Evolutionary conservation across 2,797 vertebrate genomes (phyloP), one percentile per base, ranked within the genome.

Genomic region (Labeo calbasu): DNA sequence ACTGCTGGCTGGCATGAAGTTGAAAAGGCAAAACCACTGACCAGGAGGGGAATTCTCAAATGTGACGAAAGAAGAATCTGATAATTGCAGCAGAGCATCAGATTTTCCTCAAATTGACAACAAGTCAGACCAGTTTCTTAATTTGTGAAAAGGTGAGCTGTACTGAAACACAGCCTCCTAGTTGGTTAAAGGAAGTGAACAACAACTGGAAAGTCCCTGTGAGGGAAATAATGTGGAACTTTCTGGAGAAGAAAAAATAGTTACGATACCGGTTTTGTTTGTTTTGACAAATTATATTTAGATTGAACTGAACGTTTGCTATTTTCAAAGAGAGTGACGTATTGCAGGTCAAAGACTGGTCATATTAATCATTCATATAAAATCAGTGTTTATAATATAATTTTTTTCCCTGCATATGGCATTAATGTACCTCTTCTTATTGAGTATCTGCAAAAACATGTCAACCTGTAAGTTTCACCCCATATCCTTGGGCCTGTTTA

Each of bases 131-230:
- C 68, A 68, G 50, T 85, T 82, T 86, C 36, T 76, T 48, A 53
- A 84, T 78, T 70, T 76, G 32, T 81, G 73, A 73, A 63, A 80
- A 83, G 79, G 87, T 84, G 61, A 59, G 32, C 83, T 82, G 78
- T 87, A 32, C 63, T 83, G 28, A 85, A 90, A 87, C 50, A 65
- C 40, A 61, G 78, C 85, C 87, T 84, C 55, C 57, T 81, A 28
- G 79, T 86, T 81, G 85, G 4, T 46, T 77, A 53, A 57, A 88
- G 84, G 70, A 87, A 78, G 81, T 75, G 28, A 75, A 78, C 48
- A 23, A 81, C 66, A 68, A 77, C 81, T 55, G 88, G 90, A 90
- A 92, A 91, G 82, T 91, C 90, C 89, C 89, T 71, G 81, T 50
- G 40, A 71, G 65, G 76, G 61, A 84, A 85, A 83, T 77, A 68